Base-by-base conservation (phyloP, 2,888 invertebrate species). In the Lochmaea capreae region DNA sequence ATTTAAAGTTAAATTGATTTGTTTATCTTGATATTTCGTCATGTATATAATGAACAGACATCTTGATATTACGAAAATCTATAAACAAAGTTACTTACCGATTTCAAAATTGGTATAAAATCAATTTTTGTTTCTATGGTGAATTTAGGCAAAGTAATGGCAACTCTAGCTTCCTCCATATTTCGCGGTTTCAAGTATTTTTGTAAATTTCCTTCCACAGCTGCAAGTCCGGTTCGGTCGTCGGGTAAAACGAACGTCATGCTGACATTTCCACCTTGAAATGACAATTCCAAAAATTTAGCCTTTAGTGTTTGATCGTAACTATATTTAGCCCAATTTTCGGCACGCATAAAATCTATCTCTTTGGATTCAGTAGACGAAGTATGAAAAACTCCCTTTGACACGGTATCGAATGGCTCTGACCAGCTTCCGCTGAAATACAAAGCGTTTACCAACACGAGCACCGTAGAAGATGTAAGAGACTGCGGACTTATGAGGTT, bases 361-460 rank as follows among this genome's bases (percentile, higher is more conserved):
- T 82, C 74, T 33, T 81, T 78, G 11, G 79, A 72, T 49, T 81
- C 74, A 8, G 77, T 79, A 6, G 74, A 73, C 12, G 76, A 77
- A 6, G 71, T 66, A 72, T 81, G 80, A 75, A 86, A 86, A 10
- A 79, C 76, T 52, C 79, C 69, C 63, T 81, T 80, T 10, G 16
- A 57, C 14, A 83, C 83, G 16, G 67, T 52, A 67, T 81, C 76
- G 73, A 84, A 84, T 11, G 78, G 76, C 26, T 73, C 67, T 1
- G 65, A 49, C 85, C 85, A 85, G 65, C 79, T 81, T 26, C 83
- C 86, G 49, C 83, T 83, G 74, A 87, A 86, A 76, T 87, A 84
- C 42, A 87, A 72, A 1, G 86, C 83, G 71, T 87, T 87, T 1
- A 86, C 83, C 46, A 87, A 77, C 9, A 87, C 79, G 63, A 86